Evolutionary conservation across 2,797 vertebrate genomes (phyloP).

Genomic region (Gallinago stenura): DNA sequence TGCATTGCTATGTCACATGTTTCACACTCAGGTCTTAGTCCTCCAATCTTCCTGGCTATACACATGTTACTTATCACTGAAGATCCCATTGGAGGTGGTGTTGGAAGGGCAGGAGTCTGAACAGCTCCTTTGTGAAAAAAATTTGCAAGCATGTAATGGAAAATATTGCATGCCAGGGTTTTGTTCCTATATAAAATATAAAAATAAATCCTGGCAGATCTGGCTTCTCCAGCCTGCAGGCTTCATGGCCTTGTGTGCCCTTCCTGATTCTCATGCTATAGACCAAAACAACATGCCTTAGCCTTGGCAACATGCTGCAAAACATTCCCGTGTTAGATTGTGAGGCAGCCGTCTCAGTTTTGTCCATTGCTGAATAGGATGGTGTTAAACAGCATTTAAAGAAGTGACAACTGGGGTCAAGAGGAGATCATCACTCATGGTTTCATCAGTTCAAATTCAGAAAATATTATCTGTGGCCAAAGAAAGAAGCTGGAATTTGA

Average conservation of each 20-base stretch:
- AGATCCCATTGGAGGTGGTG: neutral
- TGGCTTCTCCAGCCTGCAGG: slow-evolving; percentile 7
- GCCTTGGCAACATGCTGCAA: slow-evolving; percentile 14
- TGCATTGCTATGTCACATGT: fast-evolving
- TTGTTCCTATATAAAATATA: neutral
- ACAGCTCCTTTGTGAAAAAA: neutral
- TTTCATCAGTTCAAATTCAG: neutral
- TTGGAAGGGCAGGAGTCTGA: neutral
- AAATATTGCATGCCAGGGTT: neutral
- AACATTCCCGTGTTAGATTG: neutral
- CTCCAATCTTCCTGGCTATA: neutral
- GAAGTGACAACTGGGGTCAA: neutral
- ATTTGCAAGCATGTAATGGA: neutral
- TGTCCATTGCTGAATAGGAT: neutral
- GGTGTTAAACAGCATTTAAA: neutral
- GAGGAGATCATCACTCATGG: neutral
- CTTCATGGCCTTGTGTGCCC: neutral
- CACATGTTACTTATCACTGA: neutral
- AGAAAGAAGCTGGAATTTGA: neutral
- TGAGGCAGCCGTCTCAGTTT: neutral
- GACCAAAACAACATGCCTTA: slow-evolving; percentile 25
- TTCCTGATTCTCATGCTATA: slow-evolving; percentile 39
- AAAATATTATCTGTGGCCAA: neutral
- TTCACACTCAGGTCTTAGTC: neutral
- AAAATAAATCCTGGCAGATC: neutral